Base-by-base conservation (phyloP, 2,888 invertebrate species). In the Synergus japonicus region DNA sequence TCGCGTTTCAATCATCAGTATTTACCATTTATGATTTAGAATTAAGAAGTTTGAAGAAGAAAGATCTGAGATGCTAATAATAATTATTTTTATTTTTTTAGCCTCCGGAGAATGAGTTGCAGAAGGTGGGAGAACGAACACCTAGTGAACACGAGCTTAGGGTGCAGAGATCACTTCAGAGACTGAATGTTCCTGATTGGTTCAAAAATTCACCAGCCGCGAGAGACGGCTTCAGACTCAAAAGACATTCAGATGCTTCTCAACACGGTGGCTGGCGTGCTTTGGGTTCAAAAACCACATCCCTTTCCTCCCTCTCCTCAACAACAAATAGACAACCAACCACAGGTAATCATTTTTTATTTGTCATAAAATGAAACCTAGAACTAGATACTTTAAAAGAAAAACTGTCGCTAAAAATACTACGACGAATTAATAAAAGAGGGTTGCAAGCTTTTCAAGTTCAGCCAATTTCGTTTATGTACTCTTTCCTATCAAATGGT, bases 101-200 rank as follows among this genome's bases (percentile, higher is more conserved):
- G 97, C 97, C 97, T 89, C 98, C 98, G 87, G 98, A 98, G 93
- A 98, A 98, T 95, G 97, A 97, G 93, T 94, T 97, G 91, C 97
- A 97, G 93, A 97, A 97, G 94, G 95, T 95, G 86, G 94, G 94
- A 83, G 96, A 96, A 91, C 95, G 97, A 82, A 96, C 96, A 90
- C 96, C 98, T 91, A 98, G 98, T 83, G 98, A 98, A 93, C 98
- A 98, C 93, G 98, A 98, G 93, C 94, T 98, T 85, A 95, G 98
- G 86, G 97, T 98, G 83, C 97, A 98, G 93, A 96, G 97, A 88
- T 98, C 98, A 77, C 93, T 98, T 90, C 98, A 98, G 93, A 97
- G 97, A 90, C 95, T 98, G 88, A 97, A 98, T 93, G 96, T 98
- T 84, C 98, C 98, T 82, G 98, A 98, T 92, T 98, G 98, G 98